Base-by-base conservation (phyloP, 2,797 vertebrate species). In the Podarcis siculus region DNA sequence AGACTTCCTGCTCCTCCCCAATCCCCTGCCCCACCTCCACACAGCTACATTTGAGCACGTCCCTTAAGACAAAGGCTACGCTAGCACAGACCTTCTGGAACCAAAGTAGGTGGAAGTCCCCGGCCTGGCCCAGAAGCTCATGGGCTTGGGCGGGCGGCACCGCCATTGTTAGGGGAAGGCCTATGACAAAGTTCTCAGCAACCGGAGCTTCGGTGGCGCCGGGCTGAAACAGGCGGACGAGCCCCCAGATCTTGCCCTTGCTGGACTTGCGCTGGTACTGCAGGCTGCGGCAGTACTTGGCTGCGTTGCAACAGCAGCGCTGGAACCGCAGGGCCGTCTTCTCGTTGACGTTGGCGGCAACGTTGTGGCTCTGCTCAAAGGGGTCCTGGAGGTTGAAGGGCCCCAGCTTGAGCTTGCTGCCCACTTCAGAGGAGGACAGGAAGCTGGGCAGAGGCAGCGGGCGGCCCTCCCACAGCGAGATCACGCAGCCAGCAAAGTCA, bases 341-440 rank as follows among this genome's bases (percentile, higher is more conserved):
- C 25, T 98, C 95, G 0, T 94, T 96, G 89, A 99, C 95, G 21
- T 99, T 99, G 45, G 98, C 98, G 0, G 98, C 97, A 5, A 99
- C 98, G 0, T 99, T 99, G 96, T 99, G 99, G 89, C 96, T 97
- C 32, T 98, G 95, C 92, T 99, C 98, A 32, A 99, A 99, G 0
- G 99, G 99, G 90, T 99, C 99, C 91, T 98, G 96, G 39, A 99
- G 94, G 89, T 98, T 99, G 73, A 99, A 81, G 21, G 97, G 96
- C 1, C 98, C 98, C 8, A 98, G 86, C 87, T 94, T 79, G 93
- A 96, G 78, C 35, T 76, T 85, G 67, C 82, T 87, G n/a, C 79
- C 90, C 21, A 30, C 86, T 25, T 90, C 71, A 0, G 89, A 89
- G 85, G 87, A 89, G 85, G 88, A 71, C 64, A 97, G 95, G 85